Conservation (phyloP, 2,113 vertebrate species). For the Phylloscopus trochilus region DNA sequence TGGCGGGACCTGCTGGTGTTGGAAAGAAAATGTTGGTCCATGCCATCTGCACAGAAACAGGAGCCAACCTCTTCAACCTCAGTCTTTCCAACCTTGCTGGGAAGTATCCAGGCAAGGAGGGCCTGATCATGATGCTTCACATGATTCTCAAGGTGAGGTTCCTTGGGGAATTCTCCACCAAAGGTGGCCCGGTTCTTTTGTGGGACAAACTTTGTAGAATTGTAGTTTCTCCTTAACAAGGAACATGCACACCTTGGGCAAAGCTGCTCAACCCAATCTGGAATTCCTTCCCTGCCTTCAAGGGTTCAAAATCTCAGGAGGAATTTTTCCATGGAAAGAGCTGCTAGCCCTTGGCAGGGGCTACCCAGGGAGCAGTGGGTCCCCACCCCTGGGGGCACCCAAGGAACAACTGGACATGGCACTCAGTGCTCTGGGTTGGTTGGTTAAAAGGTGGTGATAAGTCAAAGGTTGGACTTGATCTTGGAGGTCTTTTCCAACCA, state of each 20-base stretch:
- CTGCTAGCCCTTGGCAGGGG: background rate
- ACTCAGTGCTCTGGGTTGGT: background rate
- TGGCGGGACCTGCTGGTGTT: slow-evolving; percentile 79
- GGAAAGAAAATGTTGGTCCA: slow-evolving; percentile 87
- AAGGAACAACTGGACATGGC: fast-evolving
- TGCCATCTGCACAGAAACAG: slow-evolving; percentile 83
- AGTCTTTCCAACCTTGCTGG: slow-evolving; percentile 70
- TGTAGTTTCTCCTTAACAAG: background rate
- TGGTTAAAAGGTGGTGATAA: background rate
- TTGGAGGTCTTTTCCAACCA: background rate
- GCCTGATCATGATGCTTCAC: slow-evolving; percentile 79
- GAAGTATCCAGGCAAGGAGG: slow-evolving; percentile 75
- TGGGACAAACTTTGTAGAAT: background rate
- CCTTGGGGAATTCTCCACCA: background rate
- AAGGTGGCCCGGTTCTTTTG: background rate
- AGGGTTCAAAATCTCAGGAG: background rate
- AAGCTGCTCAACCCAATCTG: background rate
- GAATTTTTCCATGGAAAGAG: background rate
- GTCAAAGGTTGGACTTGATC: background rate
- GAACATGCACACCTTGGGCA: background rate
- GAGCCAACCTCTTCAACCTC: slow-evolving; percentile 85
- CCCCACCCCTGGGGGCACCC: background rate
- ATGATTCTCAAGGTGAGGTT: slow-evolving; percentile 78
- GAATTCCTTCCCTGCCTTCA: background rate
- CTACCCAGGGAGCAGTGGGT: background rate